Conservation (phyloP, 2,113 vertebrate species). For the Poecile atricapillus region DNA sequence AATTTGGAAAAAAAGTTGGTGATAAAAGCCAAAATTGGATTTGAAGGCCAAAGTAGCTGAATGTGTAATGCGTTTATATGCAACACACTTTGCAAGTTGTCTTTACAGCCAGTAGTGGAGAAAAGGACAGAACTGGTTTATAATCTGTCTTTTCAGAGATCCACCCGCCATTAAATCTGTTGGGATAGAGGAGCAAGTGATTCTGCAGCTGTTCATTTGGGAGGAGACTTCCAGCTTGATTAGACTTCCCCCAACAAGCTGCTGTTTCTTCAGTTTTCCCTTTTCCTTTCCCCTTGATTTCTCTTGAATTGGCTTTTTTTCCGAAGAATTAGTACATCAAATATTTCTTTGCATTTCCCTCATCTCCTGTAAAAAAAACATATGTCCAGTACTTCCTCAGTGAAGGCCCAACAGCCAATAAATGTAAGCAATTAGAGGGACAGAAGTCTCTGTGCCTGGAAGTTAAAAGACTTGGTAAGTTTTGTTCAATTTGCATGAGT, state of each 20-base stretch:
- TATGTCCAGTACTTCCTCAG: not conserved
- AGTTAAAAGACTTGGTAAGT: not conserved
- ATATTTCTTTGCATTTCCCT: conserved; percentile 14
- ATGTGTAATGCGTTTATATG: not conserved
- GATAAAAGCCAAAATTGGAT: not conserved
- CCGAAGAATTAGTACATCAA: conserved; percentile 3
- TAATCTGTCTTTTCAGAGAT: not conserved
- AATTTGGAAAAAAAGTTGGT: not conserved
- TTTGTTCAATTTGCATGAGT: not conserved
- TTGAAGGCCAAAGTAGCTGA: not conserved
- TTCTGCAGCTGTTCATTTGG: not conserved
- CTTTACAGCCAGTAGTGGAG: not conserved
- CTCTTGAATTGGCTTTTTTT: not conserved
- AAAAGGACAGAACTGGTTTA: not conserved
- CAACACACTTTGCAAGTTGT: not conserved
- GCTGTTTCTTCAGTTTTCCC: not conserved
- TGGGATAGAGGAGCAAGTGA: not conserved
- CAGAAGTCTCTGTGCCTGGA: not conserved
- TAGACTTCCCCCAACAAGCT: not conserved
- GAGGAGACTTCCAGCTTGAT: not conserved
- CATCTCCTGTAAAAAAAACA: not conserved
- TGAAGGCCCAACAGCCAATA: not conserved
- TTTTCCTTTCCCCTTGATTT: not conserved
- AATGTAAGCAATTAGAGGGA: not conserved
- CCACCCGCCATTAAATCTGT: not conserved